Evolutionary conservation across 1,140 invertebrate genomes (phyloP).

Genomic region (Lepidurus couesii): DNA sequence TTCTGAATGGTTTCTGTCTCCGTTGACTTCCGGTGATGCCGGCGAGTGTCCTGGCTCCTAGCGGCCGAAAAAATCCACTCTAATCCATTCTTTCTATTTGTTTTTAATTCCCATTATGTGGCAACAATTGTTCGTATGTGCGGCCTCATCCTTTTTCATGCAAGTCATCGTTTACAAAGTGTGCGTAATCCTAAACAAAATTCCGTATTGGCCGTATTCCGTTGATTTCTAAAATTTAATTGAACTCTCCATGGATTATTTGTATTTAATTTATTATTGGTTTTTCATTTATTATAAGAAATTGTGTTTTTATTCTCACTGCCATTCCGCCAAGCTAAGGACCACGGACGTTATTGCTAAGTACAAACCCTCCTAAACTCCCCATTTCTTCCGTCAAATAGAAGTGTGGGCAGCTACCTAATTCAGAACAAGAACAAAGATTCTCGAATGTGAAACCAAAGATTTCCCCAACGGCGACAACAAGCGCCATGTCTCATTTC

Average conservation of each 20-base stretch:
- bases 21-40: constrained; percentile 45
- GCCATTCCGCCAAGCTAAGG: constrained; percentile 1
- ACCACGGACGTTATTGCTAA: constrained; percentile 25
- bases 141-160: too few relatives aligned
- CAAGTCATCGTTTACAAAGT: too few relatives aligned
- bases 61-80: constrained; percentile 35
- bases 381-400: neutral
- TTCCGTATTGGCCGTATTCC: too few relatives aligned
- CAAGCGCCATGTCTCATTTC: neutral
- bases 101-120: too few relatives aligned
- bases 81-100: constrained; percentile 34
- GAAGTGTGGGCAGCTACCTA: neutral
- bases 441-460: constrained; percentile 19
- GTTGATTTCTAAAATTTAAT: too few relatives aligned
- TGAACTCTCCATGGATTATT: neutral
- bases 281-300: constrained; percentile 34
- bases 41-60: constrained; percentile 33
- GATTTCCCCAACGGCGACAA: neutral
- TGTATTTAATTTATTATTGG: constrained; percentile 31
- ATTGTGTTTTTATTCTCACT: constrained; percentile 33
- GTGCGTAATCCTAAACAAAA: too few relatives aligned
- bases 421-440: constrained; percentile 18
- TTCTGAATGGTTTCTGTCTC: constrained; percentile 88
- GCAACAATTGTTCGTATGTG: too few relatives aligned
- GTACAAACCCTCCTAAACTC: neutral